Percentiles rank a stretch among this genome's conserved stretches.
These are phyloP conservation scores for Trachemys scripta DNA, from an alignment of 2,113 vertebrate species.

Conservation along the genomic window DNA sequence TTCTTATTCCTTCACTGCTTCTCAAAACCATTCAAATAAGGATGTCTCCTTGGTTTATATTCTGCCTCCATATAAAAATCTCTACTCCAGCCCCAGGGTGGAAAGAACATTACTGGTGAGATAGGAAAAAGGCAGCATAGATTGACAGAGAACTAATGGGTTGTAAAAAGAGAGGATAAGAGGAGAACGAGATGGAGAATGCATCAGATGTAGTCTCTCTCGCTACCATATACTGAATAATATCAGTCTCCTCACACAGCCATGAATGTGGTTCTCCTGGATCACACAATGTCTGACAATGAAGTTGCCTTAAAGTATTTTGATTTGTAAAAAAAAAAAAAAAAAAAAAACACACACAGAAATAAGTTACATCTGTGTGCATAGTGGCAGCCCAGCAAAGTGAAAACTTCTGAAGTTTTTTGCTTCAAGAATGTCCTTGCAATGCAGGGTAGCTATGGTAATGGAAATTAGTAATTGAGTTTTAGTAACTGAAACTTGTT, in stretches of 20 bases:
- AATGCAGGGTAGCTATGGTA: background rate
- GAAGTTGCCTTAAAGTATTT: constrained; percentile 15
- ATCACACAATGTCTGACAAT: background rate
- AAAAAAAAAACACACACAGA: background rate
- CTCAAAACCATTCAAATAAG: background rate
- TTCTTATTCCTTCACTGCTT: background rate
- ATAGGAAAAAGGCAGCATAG: background rate
- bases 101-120: background rate
- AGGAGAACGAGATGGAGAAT: background rate
- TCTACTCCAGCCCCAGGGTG: background rate
- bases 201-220: background rate
- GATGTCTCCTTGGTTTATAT: background rate
- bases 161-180: background rate
- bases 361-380: background rate
- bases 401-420: background rate
- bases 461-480: constrained; percentile 12
- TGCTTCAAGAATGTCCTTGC: background rate
- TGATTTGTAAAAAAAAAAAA: background rate
- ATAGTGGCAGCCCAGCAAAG: background rate
- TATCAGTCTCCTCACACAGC: background rate
- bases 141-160: background rate
- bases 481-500: background rate
- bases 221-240: background rate
- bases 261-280: background rate
- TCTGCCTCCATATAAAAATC: background rate